A percentile compares a stretch with the other conserved stretches of the same genome.
Evolutionary conservation across 2,888 invertebrate genomes (phyloP).

Genomic region (Hyposoter dolosus): DNA sequence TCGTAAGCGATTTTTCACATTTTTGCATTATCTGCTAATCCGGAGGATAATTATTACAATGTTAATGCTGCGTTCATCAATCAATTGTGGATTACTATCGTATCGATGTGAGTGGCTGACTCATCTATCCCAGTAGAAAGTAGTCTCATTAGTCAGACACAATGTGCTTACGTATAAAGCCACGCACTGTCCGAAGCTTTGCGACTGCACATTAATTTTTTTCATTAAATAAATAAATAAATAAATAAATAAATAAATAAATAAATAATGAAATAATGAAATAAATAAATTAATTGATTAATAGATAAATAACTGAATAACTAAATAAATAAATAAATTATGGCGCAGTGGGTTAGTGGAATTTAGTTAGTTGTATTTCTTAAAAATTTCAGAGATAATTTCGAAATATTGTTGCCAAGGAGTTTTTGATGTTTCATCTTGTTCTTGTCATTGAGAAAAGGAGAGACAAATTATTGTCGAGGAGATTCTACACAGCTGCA

Average conservation of each 20-base stretch:
- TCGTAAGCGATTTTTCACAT: neutral
- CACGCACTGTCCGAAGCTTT: neutral
- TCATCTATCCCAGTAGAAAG: neutral
- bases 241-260: neutral
- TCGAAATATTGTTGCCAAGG: neutral
- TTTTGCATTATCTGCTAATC: neutral
- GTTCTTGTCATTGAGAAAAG: neutral
- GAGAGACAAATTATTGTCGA: constrained; percentile 20
- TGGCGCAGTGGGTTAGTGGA: neutral
- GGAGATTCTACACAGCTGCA: constrained; percentile 3
- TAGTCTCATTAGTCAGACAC: constrained; percentile 19
- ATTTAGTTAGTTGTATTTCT: neutral
- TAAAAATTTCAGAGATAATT: too few relatives aligned
- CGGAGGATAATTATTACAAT: neutral
- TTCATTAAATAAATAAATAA: neutral
- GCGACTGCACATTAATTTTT: constrained; percentile 1
- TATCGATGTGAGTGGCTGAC: neutral
- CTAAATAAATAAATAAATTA: neutral
- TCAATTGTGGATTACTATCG: neutral
- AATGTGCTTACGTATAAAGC: neutral
- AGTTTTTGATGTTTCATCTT: neutral
- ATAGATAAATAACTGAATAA: neutral
- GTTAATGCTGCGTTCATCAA: neutral
- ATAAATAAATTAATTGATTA: neutral
- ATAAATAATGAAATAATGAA: neutral